phyloP scores from a whole-genome alignment of 2,113 vertebrate species.

The Orthochromis malagaraziensis region DNA sequence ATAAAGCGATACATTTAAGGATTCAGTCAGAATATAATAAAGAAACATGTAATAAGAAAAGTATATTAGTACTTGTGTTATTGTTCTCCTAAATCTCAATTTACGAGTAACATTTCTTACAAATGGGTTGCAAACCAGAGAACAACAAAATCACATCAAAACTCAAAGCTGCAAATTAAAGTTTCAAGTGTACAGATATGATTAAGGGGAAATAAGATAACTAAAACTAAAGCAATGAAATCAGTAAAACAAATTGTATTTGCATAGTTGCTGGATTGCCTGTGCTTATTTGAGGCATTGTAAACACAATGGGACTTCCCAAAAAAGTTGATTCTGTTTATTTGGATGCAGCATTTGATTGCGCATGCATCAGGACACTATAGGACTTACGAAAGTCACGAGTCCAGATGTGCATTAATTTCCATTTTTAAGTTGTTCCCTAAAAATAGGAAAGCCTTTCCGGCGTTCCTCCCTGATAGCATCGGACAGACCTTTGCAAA shows the following conservation, averaged over 20 bases:
- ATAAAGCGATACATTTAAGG: neutral
- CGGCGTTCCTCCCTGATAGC: conserved; percentile 60
- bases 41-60: no score
- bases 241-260: neutral
- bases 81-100: neutral
- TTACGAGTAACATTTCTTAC: neutral
- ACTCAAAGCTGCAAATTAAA: neutral
- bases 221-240: neutral
- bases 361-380: neutral
- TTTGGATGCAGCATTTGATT: neutral
- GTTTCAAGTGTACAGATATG: neutral
- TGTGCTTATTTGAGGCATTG: neutral
- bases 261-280: neutral
- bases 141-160: neutral
- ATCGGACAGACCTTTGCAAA: conserved; percentile 38
- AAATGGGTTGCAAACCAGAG: neutral
- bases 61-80: no score
- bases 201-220: neutral
- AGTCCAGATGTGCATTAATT: neutral
- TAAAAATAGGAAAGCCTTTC: conserved; percentile 73
- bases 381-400: neutral
- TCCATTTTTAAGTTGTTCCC: neutral
- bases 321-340: neutral
- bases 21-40: no score
- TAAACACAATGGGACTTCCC: neutral